Evolutionary conservation across 2,797 vertebrate species (phyloP).

Genomic region (Brotogeris chrysoptera): DNA sequence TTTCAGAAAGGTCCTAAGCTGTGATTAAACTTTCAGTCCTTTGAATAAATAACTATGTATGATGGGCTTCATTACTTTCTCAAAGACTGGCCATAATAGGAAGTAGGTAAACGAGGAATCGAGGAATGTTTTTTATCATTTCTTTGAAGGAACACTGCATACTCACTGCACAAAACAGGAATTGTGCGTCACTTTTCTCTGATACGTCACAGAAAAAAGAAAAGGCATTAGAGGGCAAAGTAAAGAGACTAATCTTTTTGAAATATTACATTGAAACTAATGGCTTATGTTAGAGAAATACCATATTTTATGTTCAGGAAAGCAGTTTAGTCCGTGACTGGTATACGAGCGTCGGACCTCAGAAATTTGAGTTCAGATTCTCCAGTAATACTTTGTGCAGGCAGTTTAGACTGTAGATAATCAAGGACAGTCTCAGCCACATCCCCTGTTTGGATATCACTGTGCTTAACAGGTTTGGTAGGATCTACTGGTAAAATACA

Average conservation of each 20-base stretch:
- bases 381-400: not conserved
- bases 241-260: not conserved
- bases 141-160: not conserved
- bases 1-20: not conserved
- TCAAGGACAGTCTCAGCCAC: not conserved
- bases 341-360: fast-evolving
- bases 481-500: not conserved
- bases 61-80: not conserved
- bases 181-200: not conserved
- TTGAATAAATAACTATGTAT: not conserved
- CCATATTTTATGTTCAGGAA: not conserved
- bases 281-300: not conserved
- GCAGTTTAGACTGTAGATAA: not conserved
- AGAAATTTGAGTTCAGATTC: not conserved
- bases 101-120: not conserved
- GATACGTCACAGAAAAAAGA: not conserved
- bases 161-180: not conserved
- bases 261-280: not conserved
- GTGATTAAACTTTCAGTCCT: not conserved
- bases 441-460: not conserved
- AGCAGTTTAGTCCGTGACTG: not conserved
- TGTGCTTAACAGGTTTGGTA: not conserved
- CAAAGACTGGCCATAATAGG: not conserved
- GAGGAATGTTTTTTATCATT: not conserved
- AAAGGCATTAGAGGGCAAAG: not conserved